These are phyloP conservation scores for Andrena haemorrhoa DNA, from an alignment of 2,888 invertebrate genomes.

Conservation along the genomic window DNA sequence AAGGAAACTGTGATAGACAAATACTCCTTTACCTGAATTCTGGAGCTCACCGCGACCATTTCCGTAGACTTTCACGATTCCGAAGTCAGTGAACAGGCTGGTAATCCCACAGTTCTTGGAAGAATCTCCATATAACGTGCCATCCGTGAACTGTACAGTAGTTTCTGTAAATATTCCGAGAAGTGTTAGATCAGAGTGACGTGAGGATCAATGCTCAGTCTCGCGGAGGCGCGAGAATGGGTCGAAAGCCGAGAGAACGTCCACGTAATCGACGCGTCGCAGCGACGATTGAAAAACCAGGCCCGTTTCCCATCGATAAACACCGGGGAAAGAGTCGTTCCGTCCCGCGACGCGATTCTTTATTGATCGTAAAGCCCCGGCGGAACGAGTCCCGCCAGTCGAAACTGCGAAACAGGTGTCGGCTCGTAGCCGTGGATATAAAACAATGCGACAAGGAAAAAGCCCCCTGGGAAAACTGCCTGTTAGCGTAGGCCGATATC, in stretches of 20 bases:
- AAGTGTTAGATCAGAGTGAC: too few relatives aligned
- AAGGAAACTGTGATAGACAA: background rate
- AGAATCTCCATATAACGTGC: too few relatives aligned
- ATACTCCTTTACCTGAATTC: too few relatives aligned
- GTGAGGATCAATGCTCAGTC: background rate
- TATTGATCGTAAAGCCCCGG: slow-evolving; percentile 40
- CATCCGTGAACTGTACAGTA: too few relatives aligned
- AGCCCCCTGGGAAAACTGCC: background rate
- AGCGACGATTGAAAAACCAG: background rate
- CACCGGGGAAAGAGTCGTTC: background rate
- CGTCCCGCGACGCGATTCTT: slow-evolving; percentile 22
- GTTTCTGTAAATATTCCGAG: too few relatives aligned
- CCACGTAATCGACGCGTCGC: background rate
- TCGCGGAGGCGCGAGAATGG: background rate
- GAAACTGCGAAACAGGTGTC: slow-evolving; percentile 40
- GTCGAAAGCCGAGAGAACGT: background rate
- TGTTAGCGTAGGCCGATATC: background rate
- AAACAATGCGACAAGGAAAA: slow-evolving; percentile 35
- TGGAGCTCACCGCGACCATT: too few relatives aligned
- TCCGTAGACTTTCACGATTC: too few relatives aligned
- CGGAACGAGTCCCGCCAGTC: slow-evolving; percentile 29
- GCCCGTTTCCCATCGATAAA: slow-evolving; percentile 13
- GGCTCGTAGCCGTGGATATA: slow-evolving; percentile 2
- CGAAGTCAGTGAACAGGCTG: too few relatives aligned
- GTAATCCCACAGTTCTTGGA: too few relatives aligned